phyloP scores from a whole-genome alignment of 2,113 vertebrate genomes.

The Xiphophorus couchianus region DNA sequence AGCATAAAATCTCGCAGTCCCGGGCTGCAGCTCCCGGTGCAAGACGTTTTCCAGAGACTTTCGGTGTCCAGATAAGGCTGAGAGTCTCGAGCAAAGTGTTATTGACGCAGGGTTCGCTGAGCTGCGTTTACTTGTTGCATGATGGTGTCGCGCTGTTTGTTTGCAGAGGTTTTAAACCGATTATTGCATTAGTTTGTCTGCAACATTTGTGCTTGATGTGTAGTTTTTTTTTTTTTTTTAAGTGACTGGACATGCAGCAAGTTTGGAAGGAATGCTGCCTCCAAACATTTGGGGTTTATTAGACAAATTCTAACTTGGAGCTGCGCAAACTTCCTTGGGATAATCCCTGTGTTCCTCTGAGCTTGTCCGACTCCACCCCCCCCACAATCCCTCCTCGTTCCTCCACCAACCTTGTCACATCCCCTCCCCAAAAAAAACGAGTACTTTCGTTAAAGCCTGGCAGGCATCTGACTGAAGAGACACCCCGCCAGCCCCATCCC shows the following conservation, averaged over 20 bases:
- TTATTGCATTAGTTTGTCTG: conserved; percentile 2
- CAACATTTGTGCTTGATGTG: neutral
- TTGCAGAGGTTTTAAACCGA: neutral
- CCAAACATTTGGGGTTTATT: conserved; percentile 1
- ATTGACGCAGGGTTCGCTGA: conserved; percentile 36
- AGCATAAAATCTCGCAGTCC: conserved; percentile 51
- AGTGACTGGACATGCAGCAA: neutral
- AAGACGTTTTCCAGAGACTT: conserved; percentile 54
- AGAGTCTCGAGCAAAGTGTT: conserved; percentile 36
- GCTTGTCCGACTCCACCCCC: conserved; percentile 53
- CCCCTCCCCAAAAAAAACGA: conserved; percentile 50
- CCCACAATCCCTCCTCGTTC: conserved; percentile 19
- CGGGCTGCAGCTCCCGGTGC: conserved; percentile 18
- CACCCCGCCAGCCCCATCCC: conserved; percentile 15
- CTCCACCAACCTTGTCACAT: conserved; percentile 1
- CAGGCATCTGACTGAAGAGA: conserved; percentile 80
- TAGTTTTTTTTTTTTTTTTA: neutral
- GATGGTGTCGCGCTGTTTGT: conserved; percentile 3
- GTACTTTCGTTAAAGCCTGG: conserved; percentile 79
- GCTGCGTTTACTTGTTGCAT: conserved; percentile 31
- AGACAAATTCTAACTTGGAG: conserved; percentile 24
- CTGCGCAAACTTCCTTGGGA: conserved; percentile 63
- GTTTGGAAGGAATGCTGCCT: neutral
- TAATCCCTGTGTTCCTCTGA: conserved; percentile 59
- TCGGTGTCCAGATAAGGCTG: conserved; percentile 39